These are phyloP conservation scores for Gallinago media DNA, from an alignment of 2,113 vertebrate species.

Conservation along the genomic window DNA sequence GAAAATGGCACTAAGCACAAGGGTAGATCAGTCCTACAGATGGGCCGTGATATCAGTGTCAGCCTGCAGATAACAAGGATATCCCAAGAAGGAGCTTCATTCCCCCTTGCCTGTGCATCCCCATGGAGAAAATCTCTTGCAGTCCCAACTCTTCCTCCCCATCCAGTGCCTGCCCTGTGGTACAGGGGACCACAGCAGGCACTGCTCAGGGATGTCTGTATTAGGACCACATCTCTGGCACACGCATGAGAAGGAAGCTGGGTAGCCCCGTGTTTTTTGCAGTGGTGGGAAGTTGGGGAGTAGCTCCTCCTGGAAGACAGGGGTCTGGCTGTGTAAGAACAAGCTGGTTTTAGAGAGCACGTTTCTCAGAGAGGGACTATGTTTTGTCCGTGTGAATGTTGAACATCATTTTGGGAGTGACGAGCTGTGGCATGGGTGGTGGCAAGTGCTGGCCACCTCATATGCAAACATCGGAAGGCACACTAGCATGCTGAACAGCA, in stretches of 20 bases:
- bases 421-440: not conserved
- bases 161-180: fast-evolving
- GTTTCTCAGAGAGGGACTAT: not conserved
- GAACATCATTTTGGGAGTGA: not conserved
- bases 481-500: not conserved
- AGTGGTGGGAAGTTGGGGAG: not conserved
- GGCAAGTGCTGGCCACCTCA: not conserved
- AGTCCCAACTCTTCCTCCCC: not conserved
- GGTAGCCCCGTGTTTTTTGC: fast-evolving
- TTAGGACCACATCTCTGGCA: not conserved
- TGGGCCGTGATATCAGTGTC: not conserved
- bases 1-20: not conserved
- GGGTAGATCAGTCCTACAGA: not conserved
- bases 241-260: not conserved
- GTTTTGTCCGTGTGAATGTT: fast-evolving
- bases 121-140: not conserved
- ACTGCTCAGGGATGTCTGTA: not conserved
- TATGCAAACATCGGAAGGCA: fast-evolving
- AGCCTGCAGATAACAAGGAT: not conserved
- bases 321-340: fast-evolving
- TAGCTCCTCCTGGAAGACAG: not conserved
- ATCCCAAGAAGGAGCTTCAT: not conserved
- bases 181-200: not conserved
- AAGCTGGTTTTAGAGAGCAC: not conserved
- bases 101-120: not conserved